A percentile compares a stretch with the other conserved stretches of the same genome.
These are phyloP conservation scores for Platysteira castanea DNA, from an alignment of 2,113 vertebrate species.

Conservation along the genomic window DNA sequence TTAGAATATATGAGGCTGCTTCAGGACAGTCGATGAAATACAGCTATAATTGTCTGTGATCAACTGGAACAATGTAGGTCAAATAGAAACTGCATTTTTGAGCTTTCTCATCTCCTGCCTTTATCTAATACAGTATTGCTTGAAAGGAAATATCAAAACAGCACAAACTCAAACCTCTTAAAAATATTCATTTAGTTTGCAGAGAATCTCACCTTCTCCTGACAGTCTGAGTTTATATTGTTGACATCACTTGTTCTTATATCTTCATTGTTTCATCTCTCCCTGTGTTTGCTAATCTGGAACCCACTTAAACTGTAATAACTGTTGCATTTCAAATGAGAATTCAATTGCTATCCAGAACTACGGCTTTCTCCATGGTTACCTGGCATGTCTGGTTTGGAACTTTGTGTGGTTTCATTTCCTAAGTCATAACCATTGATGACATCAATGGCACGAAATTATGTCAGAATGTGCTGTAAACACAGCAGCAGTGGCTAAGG, in stretches of 20 bases:
- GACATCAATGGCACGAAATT: background rate
- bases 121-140: background rate
- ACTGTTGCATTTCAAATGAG: background rate
- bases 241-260: background rate
- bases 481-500: background rate
- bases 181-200: background rate
- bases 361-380: background rate
- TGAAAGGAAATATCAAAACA: background rate
- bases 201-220: background rate
- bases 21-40: background rate
- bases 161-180: background rate
- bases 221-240: background rate
- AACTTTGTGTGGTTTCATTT: background rate
- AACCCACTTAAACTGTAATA: background rate
- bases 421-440: background rate
- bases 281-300: background rate
- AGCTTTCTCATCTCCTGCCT: background rate
- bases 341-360: background rate
- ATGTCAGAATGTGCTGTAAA: background rate
- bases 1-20: background rate
- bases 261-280: background rate
- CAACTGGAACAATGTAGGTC: background rate
- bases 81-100: background rate
- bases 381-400: background rate
- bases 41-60: background rate